phyloP scores from a whole-genome alignment of 2,888 invertebrate genomes.

The Spialia ferax region DNA sequence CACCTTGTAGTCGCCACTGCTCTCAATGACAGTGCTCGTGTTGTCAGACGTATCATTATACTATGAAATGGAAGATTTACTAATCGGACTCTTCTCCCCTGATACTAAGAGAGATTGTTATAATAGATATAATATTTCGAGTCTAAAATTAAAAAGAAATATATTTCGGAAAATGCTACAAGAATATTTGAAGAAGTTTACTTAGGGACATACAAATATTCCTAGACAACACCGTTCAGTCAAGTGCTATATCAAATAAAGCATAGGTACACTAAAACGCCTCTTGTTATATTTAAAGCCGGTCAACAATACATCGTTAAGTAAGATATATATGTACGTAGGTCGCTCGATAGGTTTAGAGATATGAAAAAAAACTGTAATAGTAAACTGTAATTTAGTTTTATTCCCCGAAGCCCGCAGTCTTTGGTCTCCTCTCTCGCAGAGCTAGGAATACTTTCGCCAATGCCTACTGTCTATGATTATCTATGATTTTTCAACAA shows the following conservation, averaged over 20 bases:
- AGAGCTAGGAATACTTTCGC: too few species aligned
- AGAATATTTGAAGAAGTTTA: too few species aligned
- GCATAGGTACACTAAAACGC: not conserved
- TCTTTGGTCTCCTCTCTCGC: too few species aligned
- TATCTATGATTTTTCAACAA: too few species aligned
- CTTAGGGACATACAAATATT: not conserved
- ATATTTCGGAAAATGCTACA: not conserved
- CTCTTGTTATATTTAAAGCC: not conserved
- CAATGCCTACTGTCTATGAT: too few species aligned
- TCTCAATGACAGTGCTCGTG: slow-evolving; percentile 11
- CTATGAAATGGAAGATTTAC: not conserved
- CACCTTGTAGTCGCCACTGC: slow-evolving; percentile 27
- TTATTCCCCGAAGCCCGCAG: too few species aligned
- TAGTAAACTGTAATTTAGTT: too few species aligned
- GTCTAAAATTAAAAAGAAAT: not conserved
- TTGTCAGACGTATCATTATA: not conserved
- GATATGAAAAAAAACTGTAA: too few species aligned
- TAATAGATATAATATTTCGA: not conserved
- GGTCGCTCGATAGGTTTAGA: too few species aligned
- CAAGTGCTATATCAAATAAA: not conserved
- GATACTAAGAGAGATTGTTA: not conserved
- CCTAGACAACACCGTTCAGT: not conserved
- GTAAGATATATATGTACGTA: too few species aligned
- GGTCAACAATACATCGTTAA: not conserved
- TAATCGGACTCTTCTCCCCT: not conserved